These are phyloP conservation scores for Gastrophysa polygoni DNA, from an alignment of 2,888 invertebrate species.

Conservation along the genomic window DNA sequence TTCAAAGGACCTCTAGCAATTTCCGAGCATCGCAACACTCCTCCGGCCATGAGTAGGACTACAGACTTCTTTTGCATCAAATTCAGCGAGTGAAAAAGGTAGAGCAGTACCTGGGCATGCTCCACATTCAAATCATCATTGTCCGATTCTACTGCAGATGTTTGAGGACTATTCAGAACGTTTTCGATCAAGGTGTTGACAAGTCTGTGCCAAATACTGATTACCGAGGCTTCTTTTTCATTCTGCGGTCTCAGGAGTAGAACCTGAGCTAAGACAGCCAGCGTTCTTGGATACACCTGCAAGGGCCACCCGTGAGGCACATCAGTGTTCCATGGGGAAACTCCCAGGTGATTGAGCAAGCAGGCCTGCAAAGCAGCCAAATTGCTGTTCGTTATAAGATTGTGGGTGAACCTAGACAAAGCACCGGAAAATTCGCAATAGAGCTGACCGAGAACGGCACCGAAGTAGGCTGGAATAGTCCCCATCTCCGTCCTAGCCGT, in stretches of 20 bases:
- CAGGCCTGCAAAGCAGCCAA: conserved; percentile 74
- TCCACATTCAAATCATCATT: conserved; percentile 94
- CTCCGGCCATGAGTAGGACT: conserved; percentile 80
- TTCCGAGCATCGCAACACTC: conserved; percentile 71
- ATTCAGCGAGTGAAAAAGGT: conserved; percentile 92
- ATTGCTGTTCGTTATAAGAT: conserved; percentile 74
- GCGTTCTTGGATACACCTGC: conserved; percentile 77
- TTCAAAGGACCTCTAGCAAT: conserved; percentile 65
- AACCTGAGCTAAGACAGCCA: conserved; percentile 84
- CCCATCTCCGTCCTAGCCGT: conserved; percentile 82
- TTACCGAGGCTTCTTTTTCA: conserved; percentile 88
- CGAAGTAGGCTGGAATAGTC: conserved; percentile 77
- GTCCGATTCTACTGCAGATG: conserved; percentile 68
- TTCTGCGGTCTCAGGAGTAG: conserved; percentile 79
- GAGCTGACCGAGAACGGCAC: conserved; percentile 70
- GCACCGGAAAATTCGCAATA: conserved; percentile 77
- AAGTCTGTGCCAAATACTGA: conserved; percentile 90
- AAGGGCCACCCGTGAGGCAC: conserved; percentile 74
- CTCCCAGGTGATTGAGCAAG: conserved; percentile 74
- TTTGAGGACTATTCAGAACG: conserved; percentile 69
- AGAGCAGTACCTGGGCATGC: conserved; percentile 90
- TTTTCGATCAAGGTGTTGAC: conserved; percentile 89
- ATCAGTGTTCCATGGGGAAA: conserved; percentile 74
- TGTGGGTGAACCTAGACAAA: conserved; percentile 80
- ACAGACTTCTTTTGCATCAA: conserved; percentile 97